These are phyloP conservation scores for Sparus aurata DNA, from an alignment of 2,797 vertebrate genomes.

Conservation along the genomic window DNA sequence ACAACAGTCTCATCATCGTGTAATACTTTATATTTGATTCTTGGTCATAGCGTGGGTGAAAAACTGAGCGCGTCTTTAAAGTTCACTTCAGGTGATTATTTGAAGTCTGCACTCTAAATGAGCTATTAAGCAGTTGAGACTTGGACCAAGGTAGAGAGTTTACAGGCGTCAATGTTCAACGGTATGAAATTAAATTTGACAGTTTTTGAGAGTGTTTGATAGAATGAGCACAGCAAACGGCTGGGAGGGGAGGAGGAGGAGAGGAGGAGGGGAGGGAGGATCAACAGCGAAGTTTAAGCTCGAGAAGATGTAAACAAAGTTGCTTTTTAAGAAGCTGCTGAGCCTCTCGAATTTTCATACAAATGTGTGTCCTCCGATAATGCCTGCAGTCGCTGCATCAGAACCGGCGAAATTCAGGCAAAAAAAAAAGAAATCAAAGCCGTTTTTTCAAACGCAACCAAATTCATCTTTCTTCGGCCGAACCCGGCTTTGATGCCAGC, in stretches of 20 bases:
- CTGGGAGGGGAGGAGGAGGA: neutral
- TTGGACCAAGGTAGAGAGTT: conserved; percentile 36
- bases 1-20: too few species aligned
- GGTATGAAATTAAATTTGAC: conserved; percentile 53
- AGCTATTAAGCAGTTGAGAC: conserved; percentile 12
- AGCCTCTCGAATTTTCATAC: conserved; percentile 24
- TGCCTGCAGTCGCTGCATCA: conserved; percentile 7
- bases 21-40: too few species aligned
- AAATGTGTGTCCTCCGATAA: conserved; percentile 30
- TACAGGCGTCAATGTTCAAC: conserved; percentile 40
- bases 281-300: conserved; percentile 31
- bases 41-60: neutral
- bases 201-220: conserved; percentile 55
- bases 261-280: too few species aligned
- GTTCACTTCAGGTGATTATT: conserved; percentile 15
- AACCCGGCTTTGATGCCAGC: conserved; percentile 57
- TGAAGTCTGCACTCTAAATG: neutral
- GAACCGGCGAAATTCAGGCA: conserved; percentile 7
- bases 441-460: conserved; percentile 29
- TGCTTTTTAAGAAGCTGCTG: conserved; percentile 44
- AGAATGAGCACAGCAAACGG: conserved; percentile 59
- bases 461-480: conserved; percentile 38
- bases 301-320: conserved; percentile 46
- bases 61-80: neutral
- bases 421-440: conserved; percentile 59